Evolutionary conservation across 37 sponge, comb jelly and placozoan species (phyloP), one percentile per base, ranked within the genome.

Genomic region (Amphimedon queenslandica): DNA sequence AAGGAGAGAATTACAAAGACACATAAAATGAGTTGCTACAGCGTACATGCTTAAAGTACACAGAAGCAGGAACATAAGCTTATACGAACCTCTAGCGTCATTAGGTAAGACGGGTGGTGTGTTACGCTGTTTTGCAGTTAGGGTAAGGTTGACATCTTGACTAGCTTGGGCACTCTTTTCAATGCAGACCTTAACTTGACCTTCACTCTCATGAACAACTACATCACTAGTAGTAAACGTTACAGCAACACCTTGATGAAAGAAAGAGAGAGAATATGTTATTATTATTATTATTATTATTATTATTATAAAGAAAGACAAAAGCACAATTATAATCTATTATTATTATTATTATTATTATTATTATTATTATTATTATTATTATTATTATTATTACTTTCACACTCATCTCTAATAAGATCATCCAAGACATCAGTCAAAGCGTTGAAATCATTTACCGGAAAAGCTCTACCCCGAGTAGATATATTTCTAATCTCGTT

Each of bases 201-300:
- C 70, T 57, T 57, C 53, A 25, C 67, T n/a, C 30, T 78, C 78
- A 69, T 78, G 66, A 37, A 78, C 78, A 4, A 21, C 58, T 2
- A 69, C 78, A 56, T 68, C 61, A 0, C 10, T 0, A 30, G 60
- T 57, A 30, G 8, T 2, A 28, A 78, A 78, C 18, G 67, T n/a
- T 31, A 78, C 30, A 0, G 18, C 56, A 34, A 69, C 28, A 23
- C 31, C 76, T 75, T 55, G 21, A 30, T 25, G 2, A 3, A n/a
- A 57, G 8, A 47, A 47, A 13, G 13, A 47, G n/a, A n/a, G n/a
- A n/a, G n/a, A n/a, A n/a, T n/a, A n/a, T n/a, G n/a, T n/a, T n/a
- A 47, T 47, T 47, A 47, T 18, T 47, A 18, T 18, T 47, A 47
- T 18, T 47, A 47, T 47, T 18, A 47, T 47, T 47, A 47, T 47